phyloP scores from a whole-genome alignment of 1,140 invertebrate genomes.

The Cyphomyrmex costatus region DNA sequence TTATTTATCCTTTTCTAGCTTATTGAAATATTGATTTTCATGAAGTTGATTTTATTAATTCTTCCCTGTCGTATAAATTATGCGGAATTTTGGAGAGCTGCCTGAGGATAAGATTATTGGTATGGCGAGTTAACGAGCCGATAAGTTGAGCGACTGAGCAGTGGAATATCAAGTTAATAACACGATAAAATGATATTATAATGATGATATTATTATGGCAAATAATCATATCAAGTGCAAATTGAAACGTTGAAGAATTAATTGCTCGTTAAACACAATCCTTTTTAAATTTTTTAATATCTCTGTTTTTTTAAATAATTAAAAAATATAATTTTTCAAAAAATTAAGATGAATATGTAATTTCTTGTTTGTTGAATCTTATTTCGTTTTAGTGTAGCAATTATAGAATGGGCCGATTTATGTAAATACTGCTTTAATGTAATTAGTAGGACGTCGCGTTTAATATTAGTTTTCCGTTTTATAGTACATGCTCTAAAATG shows the following conservation, averaged over 20 bases:
- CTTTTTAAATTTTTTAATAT: neutral
- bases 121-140: slow-evolving; percentile 17
- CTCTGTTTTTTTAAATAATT: neutral
- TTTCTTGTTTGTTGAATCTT: neutral
- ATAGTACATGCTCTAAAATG: neutral
- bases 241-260: neutral
- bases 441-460: neutral
- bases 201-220: neutral
- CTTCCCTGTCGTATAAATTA: slow-evolving; percentile 38
- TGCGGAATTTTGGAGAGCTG: slow-evolving; percentile 5
- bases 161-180: slow-evolving; percentile 24
- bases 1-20: neutral
- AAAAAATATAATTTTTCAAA: neutral
- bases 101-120: slow-evolving; percentile 28
- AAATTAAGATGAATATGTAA: neutral
- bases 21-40: slow-evolving; percentile 4
- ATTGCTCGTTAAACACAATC: neutral
- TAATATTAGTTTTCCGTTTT: neutral
- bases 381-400: neutral
- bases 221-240: neutral
- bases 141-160: slow-evolving; percentile 13
- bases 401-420: neutral
- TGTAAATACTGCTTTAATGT: neutral
- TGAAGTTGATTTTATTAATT: slow-evolving; percentile 44
- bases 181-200: neutral